Evolutionary conservation across 2,888 invertebrate genomes (phyloP).

Genomic region (Melikaiella ostensackeni): DNA sequence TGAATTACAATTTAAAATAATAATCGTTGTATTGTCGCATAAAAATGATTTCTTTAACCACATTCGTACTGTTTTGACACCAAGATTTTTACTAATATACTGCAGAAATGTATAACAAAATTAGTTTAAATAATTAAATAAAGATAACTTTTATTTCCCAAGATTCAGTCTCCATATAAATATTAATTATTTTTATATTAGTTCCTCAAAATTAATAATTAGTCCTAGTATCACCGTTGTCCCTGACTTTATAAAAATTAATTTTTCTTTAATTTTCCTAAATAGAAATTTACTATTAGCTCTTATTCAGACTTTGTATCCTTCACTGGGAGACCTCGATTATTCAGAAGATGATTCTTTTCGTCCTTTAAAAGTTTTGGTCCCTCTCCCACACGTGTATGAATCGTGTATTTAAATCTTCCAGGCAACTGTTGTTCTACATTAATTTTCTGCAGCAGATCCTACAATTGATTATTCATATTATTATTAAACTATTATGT

Average conservation of each 20-base stretch:
- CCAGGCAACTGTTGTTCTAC: slow-evolving; percentile 78
- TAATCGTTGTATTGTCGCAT: neutral
- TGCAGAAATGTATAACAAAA: neutral
- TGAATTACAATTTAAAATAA: no score
- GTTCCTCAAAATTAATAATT: neutral
- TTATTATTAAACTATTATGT: slow-evolving; percentile 45
- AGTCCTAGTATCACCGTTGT: neutral
- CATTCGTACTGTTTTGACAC: neutral
- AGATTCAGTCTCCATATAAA: neutral
- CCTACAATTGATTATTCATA: slow-evolving; percentile 58
- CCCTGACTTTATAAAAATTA: neutral
- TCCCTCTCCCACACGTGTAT: slow-evolving; percentile 90
- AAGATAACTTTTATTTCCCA: neutral
- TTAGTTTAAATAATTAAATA: neutral
- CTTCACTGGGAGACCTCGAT: slow-evolving; percentile 76
- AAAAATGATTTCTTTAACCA: neutral
- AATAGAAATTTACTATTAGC: neutral
- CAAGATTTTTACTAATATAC: neutral
- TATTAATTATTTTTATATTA: neutral
- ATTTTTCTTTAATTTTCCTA: slow-evolving; percentile 14
- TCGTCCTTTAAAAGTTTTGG: slow-evolving; percentile 80
- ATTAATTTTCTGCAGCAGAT: slow-evolving; percentile 70
- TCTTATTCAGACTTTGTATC: neutral
- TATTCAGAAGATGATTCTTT: slow-evolving; percentile 78
- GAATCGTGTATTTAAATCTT: slow-evolving; percentile 88